Evolutionary conservation across 2,113 vertebrate species (phyloP), one percentile per base, ranked within the genome.

Genomic region (Cynoglossus semilaevis): DNA sequence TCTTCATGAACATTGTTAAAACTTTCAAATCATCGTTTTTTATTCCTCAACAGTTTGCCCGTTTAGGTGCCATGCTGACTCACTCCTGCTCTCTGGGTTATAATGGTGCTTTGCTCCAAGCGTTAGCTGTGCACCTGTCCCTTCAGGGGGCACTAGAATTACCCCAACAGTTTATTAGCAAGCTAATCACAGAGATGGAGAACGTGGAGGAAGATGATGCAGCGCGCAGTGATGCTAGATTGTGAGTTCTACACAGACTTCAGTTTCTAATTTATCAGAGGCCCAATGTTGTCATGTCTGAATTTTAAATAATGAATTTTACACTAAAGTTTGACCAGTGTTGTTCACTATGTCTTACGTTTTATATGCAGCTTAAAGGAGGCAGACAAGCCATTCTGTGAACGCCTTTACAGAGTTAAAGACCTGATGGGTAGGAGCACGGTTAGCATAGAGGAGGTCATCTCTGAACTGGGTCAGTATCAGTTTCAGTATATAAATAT

Each of bases 1-100:
- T 29, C 22, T 29, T 29, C 3, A 2, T 29, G 22, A 29, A 29
- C 6, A 29, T 29, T 29, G 2, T 29, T 29, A 29, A 29, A 29
- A 29, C 22, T 29, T 29, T 29, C 3, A 29, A 17, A 7, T 43
- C 17, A 16, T 15, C 4, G 3, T n/a, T 42, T 36, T 61, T 10
- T 12, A 78, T 18, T 66, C 13, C 18, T 79, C 9, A 51, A 13
- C 44, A 99, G 97, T 96, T 92, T 76, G 89, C 96, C 0, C 90
- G 86, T 58, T 87, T 93, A 55, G 96, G 95, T 0, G 95, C 96
- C 0, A 93, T 94, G 89, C 78, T 99, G 57, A 99, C 97, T 9
- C 97, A 99, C 13, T 90, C 96, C 73, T 97, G 94, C 79, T 97
- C 96, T 53, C 82, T 99, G 87, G 97, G 97, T 42, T 99, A 99